A percentile compares a stretch with the other conserved stretches of the same genome.
These are phyloP conservation scores for Pomatostomus ruficeps DNA, from an alignment of 2,113 vertebrate species.

Conservation along the genomic window DNA sequence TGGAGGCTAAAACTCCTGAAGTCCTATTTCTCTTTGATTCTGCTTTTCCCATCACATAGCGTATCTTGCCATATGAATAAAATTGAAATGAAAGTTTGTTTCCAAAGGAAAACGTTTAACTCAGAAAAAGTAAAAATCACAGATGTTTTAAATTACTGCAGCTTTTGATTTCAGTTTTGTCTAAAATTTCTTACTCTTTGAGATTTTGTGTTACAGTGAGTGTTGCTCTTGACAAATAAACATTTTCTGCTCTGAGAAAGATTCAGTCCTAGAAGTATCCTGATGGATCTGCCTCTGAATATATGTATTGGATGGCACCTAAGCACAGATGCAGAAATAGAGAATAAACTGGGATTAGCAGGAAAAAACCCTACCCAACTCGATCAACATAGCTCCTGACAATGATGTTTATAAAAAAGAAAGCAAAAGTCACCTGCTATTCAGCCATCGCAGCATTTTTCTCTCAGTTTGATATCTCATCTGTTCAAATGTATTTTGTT, in stretches of 20 bases:
- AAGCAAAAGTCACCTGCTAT: neutral
- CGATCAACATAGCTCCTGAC: neutral
- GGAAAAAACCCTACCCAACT: neutral
- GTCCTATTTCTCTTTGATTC: neutral
- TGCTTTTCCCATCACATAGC: neutral
- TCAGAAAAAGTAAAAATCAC: neutral
- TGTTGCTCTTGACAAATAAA: neutral
- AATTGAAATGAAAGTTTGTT: neutral
- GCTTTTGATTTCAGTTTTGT: neutral
- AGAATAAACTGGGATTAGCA: neutral
- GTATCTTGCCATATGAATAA: neutral
- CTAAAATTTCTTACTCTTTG: neutral
- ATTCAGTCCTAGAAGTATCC: neutral
- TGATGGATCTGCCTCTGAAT: neutral
- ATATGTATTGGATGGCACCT: neutral
- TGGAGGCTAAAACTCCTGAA: neutral
- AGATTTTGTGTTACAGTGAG: neutral
- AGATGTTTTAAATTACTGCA: neutral
- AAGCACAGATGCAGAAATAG: neutral
- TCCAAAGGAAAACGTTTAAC: neutral
- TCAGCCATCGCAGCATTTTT: neutral
- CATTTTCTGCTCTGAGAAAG: neutral
- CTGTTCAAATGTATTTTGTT: neutral
- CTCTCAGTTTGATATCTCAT: neutral
- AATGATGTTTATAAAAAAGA: neutral